A percentile compares a stretch with the other conserved stretches of the same genome.
phyloP scores from a whole-genome alignment of 92 coral and sea anemone genomes.

The Blastomussa wellsi region DNA sequence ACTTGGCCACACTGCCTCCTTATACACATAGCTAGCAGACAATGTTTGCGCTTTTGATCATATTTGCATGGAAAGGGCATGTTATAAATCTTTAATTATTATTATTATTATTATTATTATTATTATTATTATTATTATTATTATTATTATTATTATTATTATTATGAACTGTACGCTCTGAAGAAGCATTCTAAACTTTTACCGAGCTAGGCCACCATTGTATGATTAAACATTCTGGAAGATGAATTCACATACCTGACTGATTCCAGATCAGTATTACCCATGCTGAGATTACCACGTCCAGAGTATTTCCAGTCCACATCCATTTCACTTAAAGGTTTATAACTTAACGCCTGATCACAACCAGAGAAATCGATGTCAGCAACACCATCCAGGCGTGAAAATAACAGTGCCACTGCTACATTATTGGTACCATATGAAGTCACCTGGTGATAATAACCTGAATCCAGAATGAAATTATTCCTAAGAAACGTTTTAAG shows the following conservation, averaged over 20 bases:
- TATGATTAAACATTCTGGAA: background rate
- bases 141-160: too few relatives aligned
- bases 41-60: too few relatives aligned
- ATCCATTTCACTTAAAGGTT: slow-evolving; percentile 82
- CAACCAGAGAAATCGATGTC: slow-evolving; percentile 72
- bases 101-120: too few relatives aligned
- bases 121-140: too few relatives aligned
- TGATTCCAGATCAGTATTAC: slow-evolving; percentile 77
- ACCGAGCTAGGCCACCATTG: background rate
- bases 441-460: slow-evolving; percentile 90
- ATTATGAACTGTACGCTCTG: too few relatives aligned
- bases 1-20: too few relatives aligned
- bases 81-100: too few relatives aligned
- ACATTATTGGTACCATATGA: slow-evolving; percentile 85
- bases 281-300: slow-evolving; percentile 91
- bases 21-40: too few relatives aligned
- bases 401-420: slow-evolving; percentile 82
- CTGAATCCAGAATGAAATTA: slow-evolving; percentile 18
- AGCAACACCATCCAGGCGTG: slow-evolving; percentile 71
- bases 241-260: slow-evolving; percentile 48
- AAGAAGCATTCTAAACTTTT: too few relatives aligned
- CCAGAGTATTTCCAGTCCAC: slow-evolving; percentile 90
- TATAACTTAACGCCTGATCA: slow-evolving; percentile 50
- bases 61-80: too few relatives aligned
- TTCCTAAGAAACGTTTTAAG: too few relatives aligned